phyloP scores from a whole-genome alignment of 2,888 invertebrate species.

The Trichopria drosophilae region DNA sequence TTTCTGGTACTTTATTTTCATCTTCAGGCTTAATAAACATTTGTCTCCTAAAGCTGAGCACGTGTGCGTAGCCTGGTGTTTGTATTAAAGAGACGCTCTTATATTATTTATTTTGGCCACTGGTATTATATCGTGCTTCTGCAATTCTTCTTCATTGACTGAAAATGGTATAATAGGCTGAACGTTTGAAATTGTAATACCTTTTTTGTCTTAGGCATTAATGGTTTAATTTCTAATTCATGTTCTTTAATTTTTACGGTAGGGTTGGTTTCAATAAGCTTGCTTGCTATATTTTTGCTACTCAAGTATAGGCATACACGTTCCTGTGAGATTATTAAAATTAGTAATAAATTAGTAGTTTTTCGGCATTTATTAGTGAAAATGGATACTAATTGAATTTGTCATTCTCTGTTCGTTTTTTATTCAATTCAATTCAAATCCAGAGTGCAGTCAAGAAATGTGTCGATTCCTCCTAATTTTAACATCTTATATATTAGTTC shows the following conservation, averaged over 20 bases:
- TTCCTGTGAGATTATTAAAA: too few species aligned
- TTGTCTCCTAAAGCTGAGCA: slow-evolving; percentile 15
- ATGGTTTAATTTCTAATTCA: background rate
- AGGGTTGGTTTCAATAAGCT: background rate
- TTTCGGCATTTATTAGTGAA: too few species aligned
- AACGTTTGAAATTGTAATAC: slow-evolving; percentile 1
- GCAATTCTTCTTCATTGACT: background rate
- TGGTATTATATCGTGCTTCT: background rate
- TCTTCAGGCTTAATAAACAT: slow-evolving; percentile 9
- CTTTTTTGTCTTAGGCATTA: background rate
- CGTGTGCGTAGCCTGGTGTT: slow-evolving; percentile 4
- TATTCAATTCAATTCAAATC: too few species aligned
- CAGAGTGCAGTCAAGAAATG: too few species aligned
- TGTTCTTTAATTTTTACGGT: background rate
- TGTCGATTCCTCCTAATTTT: too few species aligned
- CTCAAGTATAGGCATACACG: too few species aligned
- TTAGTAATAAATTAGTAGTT: too few species aligned
- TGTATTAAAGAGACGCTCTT: too few species aligned
- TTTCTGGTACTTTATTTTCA: slow-evolving; percentile 2
- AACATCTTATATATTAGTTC: too few species aligned
- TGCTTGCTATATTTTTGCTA: background rate
- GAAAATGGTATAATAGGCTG: background rate
- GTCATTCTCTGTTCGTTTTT: too few species aligned
- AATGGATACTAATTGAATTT: too few species aligned
- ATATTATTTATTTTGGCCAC: background rate